Base-by-base conservation (phyloP, 2,113 vertebrate species). In the Elachura formosa region DNA sequence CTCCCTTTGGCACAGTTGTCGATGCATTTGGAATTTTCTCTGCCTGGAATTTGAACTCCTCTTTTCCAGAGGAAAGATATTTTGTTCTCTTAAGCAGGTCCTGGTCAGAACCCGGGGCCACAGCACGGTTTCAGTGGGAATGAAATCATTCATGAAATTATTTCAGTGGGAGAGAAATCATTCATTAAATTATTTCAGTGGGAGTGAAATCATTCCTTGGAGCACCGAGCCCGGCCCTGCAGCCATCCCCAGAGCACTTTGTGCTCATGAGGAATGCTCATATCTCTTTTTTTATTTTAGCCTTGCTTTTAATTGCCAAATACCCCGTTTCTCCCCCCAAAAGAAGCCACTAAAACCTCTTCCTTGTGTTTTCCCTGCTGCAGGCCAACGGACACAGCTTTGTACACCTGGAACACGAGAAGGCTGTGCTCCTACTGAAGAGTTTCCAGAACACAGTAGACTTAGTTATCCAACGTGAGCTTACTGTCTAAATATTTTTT, bases 321-420 rank as follows among this genome's bases (percentile, higher is more conserved):
- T 3, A 3, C 3, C 36, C 64, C 18, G 3, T 26, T 40, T 19
- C 11, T 6, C 22, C 13, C 63, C 45, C 31, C 21, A 2, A 28
- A 24, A 1, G 48, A 13, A n/a, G n/a, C 2, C n/a, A 3, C 49
- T 43, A 2, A 43, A 6, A 7, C 77, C 84, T 92, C 18, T 71
- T 97, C 94, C 97, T 96, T 93, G 69, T 98, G 96, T 98, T 96
- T 99, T 98, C 64, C 54, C 62, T 33, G 29, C 98, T 98, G 73
- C 99, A 99, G 99, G 99, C 98, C 85, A 99, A 99, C 16, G 99
- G 99, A 98, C 99, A 99, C 98, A 99, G 98, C 98, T 99, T 99
- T 99, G 98, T 99, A 97, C 99, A 99, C 97, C 98, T 99, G 98
- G 99, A 99, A 98, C 99, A 99, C 34, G 99, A 99, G 98, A 99